Conservation (phyloP, 2,113 vertebrate species). For the Quiscalus mexicanus region DNA sequence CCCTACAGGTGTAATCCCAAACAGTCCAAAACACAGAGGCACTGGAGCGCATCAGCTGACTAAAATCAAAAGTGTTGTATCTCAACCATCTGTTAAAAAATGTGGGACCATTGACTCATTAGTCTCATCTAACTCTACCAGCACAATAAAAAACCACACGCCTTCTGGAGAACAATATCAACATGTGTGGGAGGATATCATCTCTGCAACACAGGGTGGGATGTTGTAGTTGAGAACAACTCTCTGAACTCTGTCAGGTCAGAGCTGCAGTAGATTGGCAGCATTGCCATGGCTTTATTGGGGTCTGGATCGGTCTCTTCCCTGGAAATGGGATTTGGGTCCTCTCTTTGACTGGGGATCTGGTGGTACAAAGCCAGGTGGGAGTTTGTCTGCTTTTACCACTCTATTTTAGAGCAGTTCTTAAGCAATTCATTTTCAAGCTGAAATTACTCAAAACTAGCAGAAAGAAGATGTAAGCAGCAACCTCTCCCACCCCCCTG, state of each 20-base stretch:
- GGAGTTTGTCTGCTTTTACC: background rate
- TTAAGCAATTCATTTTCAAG: background rate
- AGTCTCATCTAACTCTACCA: constrained; percentile 49
- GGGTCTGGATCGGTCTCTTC: background rate
- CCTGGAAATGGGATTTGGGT: background rate
- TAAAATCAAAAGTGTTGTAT: constrained; percentile 32
- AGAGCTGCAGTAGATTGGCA: background rate
- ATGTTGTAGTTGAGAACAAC: background rate
- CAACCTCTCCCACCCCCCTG: background rate
- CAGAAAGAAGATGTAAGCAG: background rate
- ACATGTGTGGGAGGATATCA: constrained; percentile 36
- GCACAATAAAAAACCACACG: constrained; percentile 29
- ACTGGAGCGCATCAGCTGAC: constrained; percentile 37
- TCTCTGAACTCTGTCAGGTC: background rate
- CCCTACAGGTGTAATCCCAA: constrained; percentile 12
- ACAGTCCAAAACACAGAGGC: background rate
- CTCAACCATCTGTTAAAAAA: constrained; percentile 67
- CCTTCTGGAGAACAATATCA: constrained; percentile 67
- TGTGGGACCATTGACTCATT: constrained; percentile 66
- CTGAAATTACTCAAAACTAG: background rate
- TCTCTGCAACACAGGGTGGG: constrained; percentile 23
- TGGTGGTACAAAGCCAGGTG: background rate
- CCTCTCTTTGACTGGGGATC: background rate
- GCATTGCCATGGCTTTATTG: background rate
- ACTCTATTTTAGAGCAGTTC: background rate